A percentile compares a stretch with the other conserved stretches of the same genome.
These are phyloP conservation scores for Pecten maximus DNA, from an alignment of 2,888 invertebrate species.

Conservation along the genomic window DNA sequence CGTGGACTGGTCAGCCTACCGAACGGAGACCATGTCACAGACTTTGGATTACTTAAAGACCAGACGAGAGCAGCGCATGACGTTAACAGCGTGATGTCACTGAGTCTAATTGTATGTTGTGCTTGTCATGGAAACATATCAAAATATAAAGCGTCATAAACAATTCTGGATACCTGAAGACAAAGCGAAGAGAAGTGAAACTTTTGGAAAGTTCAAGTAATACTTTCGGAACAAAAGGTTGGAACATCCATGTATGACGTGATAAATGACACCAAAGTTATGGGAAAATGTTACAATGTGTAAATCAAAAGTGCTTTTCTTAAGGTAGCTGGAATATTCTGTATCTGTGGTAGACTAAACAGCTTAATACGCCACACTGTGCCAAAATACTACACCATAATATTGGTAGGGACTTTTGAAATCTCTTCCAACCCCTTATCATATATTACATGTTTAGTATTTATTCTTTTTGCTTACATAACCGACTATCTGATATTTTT, in stretches of 20 bases:
- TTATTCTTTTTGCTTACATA: too few relatives aligned
- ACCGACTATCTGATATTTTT: too few relatives aligned
- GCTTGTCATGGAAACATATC: too few relatives aligned
- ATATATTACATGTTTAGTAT: too few relatives aligned
- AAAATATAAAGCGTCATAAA: too few relatives aligned
- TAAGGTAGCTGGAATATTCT: not conserved
- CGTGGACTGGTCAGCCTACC: conserved; percentile 74
- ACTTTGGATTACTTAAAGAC: conserved; percentile 60
- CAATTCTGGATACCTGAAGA: too few relatives aligned
- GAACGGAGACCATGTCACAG: conserved; percentile 58
- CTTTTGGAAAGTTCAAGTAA: too few relatives aligned
- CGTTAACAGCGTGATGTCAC: not conserved
- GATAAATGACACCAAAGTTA: too few relatives aligned
- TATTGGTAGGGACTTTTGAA: not conserved
- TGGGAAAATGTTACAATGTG: not conserved
- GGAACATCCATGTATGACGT: too few relatives aligned
- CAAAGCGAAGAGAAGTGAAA: too few relatives aligned
- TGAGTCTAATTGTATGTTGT: too few relatives aligned
- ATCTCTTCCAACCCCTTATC: not conserved
- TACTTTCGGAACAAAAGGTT: too few relatives aligned
- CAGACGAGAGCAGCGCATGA: conserved; percentile 31
- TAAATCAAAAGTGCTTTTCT: not conserved
- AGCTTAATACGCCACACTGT: not conserved
- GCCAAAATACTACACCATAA: not conserved
- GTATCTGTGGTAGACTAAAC: not conserved